A percentile compares a stretch with the other conserved stretches of the same genome.
These are phyloP conservation scores for Gallinago jamesoni DNA, from an alignment of 2,113 vertebrate genomes.

Conservation along the genomic window DNA sequence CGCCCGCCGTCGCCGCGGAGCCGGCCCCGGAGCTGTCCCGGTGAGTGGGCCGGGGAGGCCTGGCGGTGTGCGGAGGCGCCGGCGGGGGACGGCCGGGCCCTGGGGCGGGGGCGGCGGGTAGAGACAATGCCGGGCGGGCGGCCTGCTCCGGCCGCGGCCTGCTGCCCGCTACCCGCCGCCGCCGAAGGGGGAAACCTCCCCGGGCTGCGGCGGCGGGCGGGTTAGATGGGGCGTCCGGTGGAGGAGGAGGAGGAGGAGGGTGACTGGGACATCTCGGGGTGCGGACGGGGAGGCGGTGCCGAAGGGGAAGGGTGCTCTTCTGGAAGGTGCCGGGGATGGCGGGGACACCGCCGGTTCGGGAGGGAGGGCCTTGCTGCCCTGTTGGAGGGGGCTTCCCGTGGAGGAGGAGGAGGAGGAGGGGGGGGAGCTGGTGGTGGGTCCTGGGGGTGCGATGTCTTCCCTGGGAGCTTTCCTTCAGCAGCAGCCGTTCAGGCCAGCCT, in stretches of 20 bases:
- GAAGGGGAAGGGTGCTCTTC: neutral
- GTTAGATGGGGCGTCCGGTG: neutral
- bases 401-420: neutral
- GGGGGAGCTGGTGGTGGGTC: neutral
- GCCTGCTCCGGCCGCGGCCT: slow-evolving; percentile 25
- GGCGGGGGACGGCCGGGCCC: neutral
- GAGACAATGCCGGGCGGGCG: slow-evolving; percentile 58
- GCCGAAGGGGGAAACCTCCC: neutral
- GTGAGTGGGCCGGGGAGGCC: slow-evolving; percentile 31
- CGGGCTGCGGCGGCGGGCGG: neutral
- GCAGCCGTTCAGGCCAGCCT: neutral
- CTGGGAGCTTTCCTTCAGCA: neutral
- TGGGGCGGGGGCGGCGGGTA: neutral
- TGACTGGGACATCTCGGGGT: neutral
- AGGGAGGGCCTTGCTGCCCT: neutral
- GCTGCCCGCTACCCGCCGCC: neutral
- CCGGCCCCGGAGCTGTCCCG: neutral
- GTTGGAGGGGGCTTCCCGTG: neutral
- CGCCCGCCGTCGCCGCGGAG: neutral
- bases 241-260: neutral
- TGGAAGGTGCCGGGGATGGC: neutral
- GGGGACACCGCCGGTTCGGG: neutral
- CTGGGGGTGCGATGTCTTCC: neutral
- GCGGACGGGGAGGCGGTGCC: neutral
- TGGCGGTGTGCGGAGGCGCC: neutral